Evolutionary conservation across 2,113 vertebrate genomes (phyloP), one percentile per base, ranked within the genome.

Genomic region (Ceuthmochares aereus): DNA sequence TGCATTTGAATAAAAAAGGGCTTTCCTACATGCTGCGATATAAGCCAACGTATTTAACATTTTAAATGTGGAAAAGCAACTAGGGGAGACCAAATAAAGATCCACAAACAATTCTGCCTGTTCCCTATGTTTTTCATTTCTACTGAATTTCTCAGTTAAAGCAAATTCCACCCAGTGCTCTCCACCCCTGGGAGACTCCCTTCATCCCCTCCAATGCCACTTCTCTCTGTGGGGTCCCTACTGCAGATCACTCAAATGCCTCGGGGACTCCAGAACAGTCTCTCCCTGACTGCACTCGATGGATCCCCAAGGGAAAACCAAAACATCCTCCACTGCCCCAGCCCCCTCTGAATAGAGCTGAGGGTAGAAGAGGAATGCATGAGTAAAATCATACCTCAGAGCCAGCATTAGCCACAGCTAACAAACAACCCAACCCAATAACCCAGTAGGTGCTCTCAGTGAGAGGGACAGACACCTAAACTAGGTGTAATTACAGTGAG

Each of bases 231-330:
- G 37, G 34, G 76, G 5, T 67, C 52, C 30, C 36, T 58, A 8
- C 13, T 59, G 36, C 6, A 66, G 29, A 72, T 42, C 22, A 22
- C 34, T 42, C 5, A 2, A 70, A 67, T 25, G 10, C 12, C 42
- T 82, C 0, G 0, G 17, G 25, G 14, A 29, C 10, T 78, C 29
- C 62, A 58, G 62, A 42, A 75, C 12, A 21, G 8, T 55, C 56
- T 47, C 79, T 55, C 32, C 29, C 34, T 58, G 23, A 4, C 74
- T 54, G 23, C 60, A 29, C 58, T 80, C 18, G 20, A 14, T 29
- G 25, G 42, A 70, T 78, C 11, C 19, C 27, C 32, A 36, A 58
- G 22, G 43, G 56, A 75, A 49, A 19, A 3, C 51, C 69, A 74
- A 83, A 67, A 68, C 5, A n/a, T 13, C 27, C 12, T 56, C 17